A percentile compares a stretch with the other conserved stretches of the same genome.
Evolutionary conservation across 2,113 vertebrate species (phyloP).

Genomic region (Ptilorrhoa leucosticta): DNA sequence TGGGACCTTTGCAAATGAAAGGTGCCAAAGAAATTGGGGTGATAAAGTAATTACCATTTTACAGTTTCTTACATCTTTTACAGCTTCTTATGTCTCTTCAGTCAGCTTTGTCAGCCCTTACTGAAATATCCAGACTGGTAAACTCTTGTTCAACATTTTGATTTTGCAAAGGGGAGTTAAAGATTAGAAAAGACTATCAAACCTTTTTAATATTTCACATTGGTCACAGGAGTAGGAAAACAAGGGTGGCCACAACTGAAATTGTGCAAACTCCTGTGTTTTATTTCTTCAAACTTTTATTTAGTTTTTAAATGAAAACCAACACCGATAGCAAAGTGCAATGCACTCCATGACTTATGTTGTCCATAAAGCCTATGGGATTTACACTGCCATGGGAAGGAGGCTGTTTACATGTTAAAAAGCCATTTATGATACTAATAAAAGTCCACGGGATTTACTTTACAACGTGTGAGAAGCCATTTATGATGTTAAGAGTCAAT

Average conservation of each 20-base stretch:
- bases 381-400: constrained; percentile 9
- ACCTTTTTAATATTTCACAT: not conserved
- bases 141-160: not conserved
- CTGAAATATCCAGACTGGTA: not conserved
- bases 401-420: constrained; percentile 69
- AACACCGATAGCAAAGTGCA: not conserved
- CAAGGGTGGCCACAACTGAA: not conserved
- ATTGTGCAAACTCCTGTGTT: not conserved
- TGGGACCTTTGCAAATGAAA: not conserved
- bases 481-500: constrained; percentile 70
- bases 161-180: not conserved
- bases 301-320: constrained; percentile 61
- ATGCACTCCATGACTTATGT: constrained; percentile 40
- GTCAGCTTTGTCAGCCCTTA: not conserved
- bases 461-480: constrained; percentile 39
- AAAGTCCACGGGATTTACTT: constrained; percentile 69
- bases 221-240: not conserved
- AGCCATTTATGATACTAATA: constrained; percentile 64
- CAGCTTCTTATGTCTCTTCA: not conserved
- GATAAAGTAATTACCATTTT: not conserved
- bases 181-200: not conserved
- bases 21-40: not conserved
- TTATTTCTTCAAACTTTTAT: constrained; percentile 38
- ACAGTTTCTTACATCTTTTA: not conserved
- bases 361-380: constrained; percentile 35